Evolutionary conservation across 1,140 invertebrate species (phyloP).

Genomic region (Lepidurus apus): DNA sequence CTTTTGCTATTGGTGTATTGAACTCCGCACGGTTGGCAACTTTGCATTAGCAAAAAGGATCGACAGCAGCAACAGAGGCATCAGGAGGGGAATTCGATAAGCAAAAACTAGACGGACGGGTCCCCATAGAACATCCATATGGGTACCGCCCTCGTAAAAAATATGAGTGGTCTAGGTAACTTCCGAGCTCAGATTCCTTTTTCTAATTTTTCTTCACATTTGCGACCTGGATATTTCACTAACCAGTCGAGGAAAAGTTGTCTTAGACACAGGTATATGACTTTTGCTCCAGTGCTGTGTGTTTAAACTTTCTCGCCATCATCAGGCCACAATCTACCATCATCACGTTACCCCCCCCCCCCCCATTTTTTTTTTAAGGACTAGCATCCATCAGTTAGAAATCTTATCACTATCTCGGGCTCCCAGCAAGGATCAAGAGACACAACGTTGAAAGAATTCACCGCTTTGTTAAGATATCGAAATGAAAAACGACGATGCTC

Average conservation of each 20-base stretch:
- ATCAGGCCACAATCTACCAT: no score
- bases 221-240: background rate
- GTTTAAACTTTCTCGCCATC: background rate
- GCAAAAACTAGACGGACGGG: slow-evolving; percentile 21
- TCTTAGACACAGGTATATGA: background rate
- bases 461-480: no score
- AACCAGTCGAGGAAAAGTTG: background rate
- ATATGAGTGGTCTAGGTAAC: no score
- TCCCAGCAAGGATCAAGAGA: no score
- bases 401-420: no score
- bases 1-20: slow-evolving; percentile 12
- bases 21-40: slow-evolving; percentile 11
- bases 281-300: background rate
- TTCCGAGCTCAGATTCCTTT: background rate
- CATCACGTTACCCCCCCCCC: no score
- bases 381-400: no score
- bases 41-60: slow-evolving; percentile 16
- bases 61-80: slow-evolving; percentile 14
- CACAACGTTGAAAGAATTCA: no score
- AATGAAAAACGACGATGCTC: no score
- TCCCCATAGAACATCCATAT: slow-evolving; percentile 5
- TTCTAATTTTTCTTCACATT: slow-evolving; percentile 10
- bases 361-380: no score
- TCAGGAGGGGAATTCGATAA: slow-evolving; percentile 8
- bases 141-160: background rate